phyloP scores from a whole-genome alignment of 1,140 invertebrate species.

The Magallana ariakensis region DNA sequence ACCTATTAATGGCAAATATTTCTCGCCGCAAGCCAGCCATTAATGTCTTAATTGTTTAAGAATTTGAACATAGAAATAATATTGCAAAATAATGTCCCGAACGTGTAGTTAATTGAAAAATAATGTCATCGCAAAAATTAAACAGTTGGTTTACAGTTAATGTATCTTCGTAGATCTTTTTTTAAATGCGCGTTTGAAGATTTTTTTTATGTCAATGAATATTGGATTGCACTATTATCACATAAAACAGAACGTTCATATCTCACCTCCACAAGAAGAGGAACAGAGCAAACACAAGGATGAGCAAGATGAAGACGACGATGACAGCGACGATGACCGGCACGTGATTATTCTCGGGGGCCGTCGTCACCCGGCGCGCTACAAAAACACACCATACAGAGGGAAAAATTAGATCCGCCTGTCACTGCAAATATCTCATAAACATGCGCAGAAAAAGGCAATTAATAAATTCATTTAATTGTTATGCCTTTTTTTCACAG shows the following conservation, averaged over 20 bases:
- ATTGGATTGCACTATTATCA: too few species aligned
- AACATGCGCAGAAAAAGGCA: background rate
- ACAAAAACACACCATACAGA: constrained; percentile 19
- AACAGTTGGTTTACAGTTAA: too few species aligned
- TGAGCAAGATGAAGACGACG: constrained; percentile 73
- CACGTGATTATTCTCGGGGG: constrained; percentile 67
- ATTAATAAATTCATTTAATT: constrained; percentile 12
- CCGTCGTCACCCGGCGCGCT: constrained; percentile 58
- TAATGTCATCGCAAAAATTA: too few species aligned
- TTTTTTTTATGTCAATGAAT: too few species aligned
- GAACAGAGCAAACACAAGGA: constrained; percentile 71
- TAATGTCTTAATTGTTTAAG: too few species aligned
- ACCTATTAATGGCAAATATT: too few species aligned
- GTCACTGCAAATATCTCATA: background rate
- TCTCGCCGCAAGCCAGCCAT: too few species aligned
- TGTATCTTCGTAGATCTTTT: too few species aligned
- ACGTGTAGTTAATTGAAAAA: too few species aligned
- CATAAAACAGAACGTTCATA: background rate
- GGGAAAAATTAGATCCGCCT: background rate
- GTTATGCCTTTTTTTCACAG: background rate
- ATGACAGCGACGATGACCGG: constrained; percentile 74
- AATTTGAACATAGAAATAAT: too few species aligned
- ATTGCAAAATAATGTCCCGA: too few species aligned
- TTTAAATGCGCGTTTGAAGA: too few species aligned
- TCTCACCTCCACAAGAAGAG: constrained; percentile 75